phyloP scores from a whole-genome alignment of 2,113 vertebrate genomes.

The Suncus etruscus region DNA sequence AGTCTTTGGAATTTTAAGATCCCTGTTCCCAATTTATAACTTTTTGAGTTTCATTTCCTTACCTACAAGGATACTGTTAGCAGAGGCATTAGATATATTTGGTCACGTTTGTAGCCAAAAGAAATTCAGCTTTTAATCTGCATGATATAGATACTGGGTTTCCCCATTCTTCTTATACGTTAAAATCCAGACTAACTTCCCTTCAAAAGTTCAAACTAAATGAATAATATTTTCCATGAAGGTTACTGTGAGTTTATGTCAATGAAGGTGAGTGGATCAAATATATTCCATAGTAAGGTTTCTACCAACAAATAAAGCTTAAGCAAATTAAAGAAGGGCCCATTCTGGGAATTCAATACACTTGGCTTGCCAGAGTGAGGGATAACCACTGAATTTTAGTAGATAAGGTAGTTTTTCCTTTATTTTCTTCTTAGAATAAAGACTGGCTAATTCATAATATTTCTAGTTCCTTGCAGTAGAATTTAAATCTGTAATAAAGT shows the following conservation, averaged over 20 bases:
- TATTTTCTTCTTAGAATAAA: conserved; percentile 57
- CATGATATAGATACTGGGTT: conserved; percentile 25
- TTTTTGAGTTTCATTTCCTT: conserved; percentile 23
- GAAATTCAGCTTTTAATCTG: conserved; percentile 56
- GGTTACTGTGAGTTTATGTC: conserved; percentile 44
- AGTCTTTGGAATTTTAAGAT: conserved; percentile 15
- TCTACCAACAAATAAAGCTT: conserved; percentile 50
- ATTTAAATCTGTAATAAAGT: conserved; percentile 67
- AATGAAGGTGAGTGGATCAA: conserved; percentile 52
- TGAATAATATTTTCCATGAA: conserved; percentile 58
- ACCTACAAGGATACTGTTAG: conserved; percentile 12
- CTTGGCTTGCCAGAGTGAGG: conserved; percentile 39
- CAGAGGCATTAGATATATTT: conserved; percentile 32
- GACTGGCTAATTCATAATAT: conserved; percentile 50
- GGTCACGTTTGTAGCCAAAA: conserved; percentile 38
- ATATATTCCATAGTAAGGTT: conserved; percentile 21
- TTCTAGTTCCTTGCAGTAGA: conserved; percentile 67
- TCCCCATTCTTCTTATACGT: conserved; percentile 26
- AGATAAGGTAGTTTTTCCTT: conserved; percentile 55
- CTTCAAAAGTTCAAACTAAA: conserved; percentile 49
- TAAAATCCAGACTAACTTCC: conserved; percentile 60
- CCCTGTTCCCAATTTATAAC: not conserved
- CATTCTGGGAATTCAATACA: conserved; percentile 57
- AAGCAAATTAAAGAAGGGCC: conserved; percentile 50
- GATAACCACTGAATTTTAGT: conserved; percentile 52